Evolutionary conservation across 1,140 invertebrate genomes (phyloP).

Genomic region (Formica exsecta): DNA sequence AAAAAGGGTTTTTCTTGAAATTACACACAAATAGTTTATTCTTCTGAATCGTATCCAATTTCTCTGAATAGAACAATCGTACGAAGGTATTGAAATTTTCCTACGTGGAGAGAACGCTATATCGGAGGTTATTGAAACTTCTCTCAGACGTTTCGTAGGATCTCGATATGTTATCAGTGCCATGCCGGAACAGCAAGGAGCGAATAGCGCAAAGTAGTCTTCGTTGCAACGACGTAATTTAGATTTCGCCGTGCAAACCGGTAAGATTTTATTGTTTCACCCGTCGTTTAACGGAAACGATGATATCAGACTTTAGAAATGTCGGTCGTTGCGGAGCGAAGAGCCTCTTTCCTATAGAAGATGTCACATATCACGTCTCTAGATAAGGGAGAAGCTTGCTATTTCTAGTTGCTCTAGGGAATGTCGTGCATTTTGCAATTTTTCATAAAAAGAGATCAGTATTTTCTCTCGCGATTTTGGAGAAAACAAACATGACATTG

Average conservation of each 20-base stretch:
- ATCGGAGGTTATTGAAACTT: slow-evolving; percentile 47
- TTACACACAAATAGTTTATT: neutral
- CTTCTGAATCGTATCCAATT: neutral
- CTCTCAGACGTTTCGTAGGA: slow-evolving; percentile 29
- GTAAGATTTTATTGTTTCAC: slow-evolving; percentile 61
- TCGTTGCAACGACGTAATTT: slow-evolving; percentile 47
- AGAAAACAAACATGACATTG: slow-evolving; percentile 4
- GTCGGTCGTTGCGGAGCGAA: neutral
- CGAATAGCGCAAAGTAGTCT: slow-evolving; percentile 44
- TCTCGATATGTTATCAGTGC: slow-evolving; percentile 48
- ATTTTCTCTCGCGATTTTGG: slow-evolving; percentile 19
- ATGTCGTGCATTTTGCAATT: slow-evolving; percentile 33
- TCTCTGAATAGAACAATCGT: slow-evolving; percentile 16
- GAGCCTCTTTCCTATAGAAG: neutral
- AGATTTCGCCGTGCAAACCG: slow-evolving; percentile 35
- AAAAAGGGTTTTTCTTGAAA: too few species aligned
- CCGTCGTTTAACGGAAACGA: slow-evolving; percentile 44
- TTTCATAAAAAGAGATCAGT: neutral
- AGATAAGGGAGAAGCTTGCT: neutral
- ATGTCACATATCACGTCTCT: neutral
- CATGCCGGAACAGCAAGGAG: slow-evolving; percentile 39
- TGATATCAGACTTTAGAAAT: slow-evolving; percentile 42
- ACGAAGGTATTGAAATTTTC: slow-evolving; percentile 40
- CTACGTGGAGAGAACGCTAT: neutral
- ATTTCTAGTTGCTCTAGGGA: neutral